These are phyloP conservation scores for Drosophila falleni DNA, from an alignment of 2,888 invertebrate genomes.

Conservation along the genomic window DNA sequence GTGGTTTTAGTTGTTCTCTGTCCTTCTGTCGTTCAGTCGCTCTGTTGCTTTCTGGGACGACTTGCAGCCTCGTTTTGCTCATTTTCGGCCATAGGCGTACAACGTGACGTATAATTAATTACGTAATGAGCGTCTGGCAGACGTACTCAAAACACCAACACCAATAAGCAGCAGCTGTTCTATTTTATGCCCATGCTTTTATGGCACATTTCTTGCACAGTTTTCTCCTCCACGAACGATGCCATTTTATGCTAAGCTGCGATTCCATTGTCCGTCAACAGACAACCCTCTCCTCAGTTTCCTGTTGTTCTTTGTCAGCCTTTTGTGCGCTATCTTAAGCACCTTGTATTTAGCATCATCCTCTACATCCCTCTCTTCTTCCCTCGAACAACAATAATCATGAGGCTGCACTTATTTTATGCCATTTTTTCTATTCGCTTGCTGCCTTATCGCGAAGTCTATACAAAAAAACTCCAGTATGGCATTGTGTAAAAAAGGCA, in stretches of 20 bases:
- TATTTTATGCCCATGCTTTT: constrained; percentile 24
- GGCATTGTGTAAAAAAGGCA: constrained; percentile 44
- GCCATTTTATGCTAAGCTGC: constrained; percentile 24
- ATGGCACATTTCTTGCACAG: constrained; percentile 24
- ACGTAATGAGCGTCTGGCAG: constrained; percentile 74
- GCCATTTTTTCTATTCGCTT: constrained; percentile 18
- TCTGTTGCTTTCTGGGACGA: constrained; percentile 23
- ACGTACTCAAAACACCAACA: constrained; percentile 39
- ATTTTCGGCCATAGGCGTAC: constrained; percentile 67
- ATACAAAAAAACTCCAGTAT: constrained; percentile 52
- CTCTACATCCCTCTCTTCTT: neutral
- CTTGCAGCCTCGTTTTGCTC: constrained; percentile 30
- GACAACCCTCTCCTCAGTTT: constrained; percentile 1
- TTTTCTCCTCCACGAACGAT: constrained; percentile 10
- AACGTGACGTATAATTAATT: constrained; percentile 78
- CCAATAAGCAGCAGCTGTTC: constrained; percentile 34
- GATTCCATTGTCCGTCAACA: constrained; percentile 47
- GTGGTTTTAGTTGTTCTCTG: constrained; percentile 54
- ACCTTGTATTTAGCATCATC: constrained; percentile 36
- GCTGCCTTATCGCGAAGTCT: constrained; percentile 58
- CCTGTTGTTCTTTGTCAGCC: constrained; percentile 24
- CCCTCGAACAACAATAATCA: constrained; percentile 43
- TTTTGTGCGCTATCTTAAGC: constrained; percentile 49
- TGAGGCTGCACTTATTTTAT: constrained; percentile 42
- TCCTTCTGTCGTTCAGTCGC: neutral